Evolutionary conservation across 2,888 invertebrate genomes (phyloP).

Genomic region (Caenorhabditis virilis): DNA sequence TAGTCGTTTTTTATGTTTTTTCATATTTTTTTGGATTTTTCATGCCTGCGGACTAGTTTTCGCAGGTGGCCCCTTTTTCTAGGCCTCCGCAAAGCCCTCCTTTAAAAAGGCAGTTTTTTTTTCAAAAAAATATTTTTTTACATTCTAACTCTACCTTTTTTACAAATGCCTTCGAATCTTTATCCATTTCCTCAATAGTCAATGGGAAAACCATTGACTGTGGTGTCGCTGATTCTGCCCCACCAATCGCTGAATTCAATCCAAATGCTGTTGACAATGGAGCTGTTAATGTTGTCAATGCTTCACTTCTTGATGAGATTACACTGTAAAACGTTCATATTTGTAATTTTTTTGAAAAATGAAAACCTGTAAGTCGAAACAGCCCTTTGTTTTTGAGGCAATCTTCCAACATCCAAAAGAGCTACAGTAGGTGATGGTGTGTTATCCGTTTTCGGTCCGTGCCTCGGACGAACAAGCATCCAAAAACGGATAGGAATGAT

Average conservation of each 20-base stretch:
- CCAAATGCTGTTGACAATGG: slow-evolving; percentile 39
- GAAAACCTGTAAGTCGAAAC: no score
- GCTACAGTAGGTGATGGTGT: slow-evolving; percentile 58
- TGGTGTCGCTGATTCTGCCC: slow-evolving; percentile 47
- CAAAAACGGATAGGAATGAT: slow-evolving; percentile 57
- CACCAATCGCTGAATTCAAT: slow-evolving; percentile 18
- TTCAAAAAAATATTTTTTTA: background rate
- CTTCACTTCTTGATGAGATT: slow-evolving; percentile 49
- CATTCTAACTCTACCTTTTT: slow-evolving; percentile 13
- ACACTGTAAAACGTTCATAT: no score
- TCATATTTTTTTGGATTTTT: no score
- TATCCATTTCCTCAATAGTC: slow-evolving; percentile 45
- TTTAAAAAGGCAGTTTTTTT: no score
- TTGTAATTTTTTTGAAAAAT: no score
- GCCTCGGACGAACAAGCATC: slow-evolving; percentile 52
- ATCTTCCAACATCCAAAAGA: slow-evolving; percentile 53
- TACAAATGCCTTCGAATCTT: slow-evolving; percentile 18
- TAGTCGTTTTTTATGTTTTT: no score
- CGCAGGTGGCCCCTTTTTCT: no score
- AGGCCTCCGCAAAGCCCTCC: no score
- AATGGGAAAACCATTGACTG: slow-evolving; percentile 49
- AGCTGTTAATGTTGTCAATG: slow-evolving; percentile 42
- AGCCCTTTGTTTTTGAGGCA: slow-evolving; percentile 50
- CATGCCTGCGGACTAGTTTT: no score
- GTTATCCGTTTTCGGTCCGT: slow-evolving; percentile 12